Percentiles rank a stretch among this genome's conserved stretches.
Evolutionary conservation across 2,797 vertebrate species (phyloP).

Genomic region (Myripristis murdjan): DNA sequence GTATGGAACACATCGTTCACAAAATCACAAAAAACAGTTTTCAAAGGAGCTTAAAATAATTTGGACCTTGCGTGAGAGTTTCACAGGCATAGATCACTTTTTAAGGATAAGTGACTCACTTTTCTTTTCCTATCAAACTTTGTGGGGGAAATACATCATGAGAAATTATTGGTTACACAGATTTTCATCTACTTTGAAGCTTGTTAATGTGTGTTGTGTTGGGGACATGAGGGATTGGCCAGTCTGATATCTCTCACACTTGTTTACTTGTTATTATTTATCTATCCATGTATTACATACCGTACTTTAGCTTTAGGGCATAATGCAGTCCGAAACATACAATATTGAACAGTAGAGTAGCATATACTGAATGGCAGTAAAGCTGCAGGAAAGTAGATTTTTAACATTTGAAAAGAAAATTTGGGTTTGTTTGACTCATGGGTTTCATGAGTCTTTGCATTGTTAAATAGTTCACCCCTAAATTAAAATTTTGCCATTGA

Average conservation of each 20-base stretch:
- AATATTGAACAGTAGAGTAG: conserved; percentile 7
- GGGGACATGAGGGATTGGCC: conserved; percentile 40
- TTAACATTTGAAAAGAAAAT: conserved; percentile 6
- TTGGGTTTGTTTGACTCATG: conserved; percentile 6
- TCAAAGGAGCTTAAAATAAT: background rate
- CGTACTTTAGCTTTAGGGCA: conserved; percentile 6
- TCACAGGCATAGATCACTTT: conserved; percentile 29
- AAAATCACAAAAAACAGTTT: conserved; percentile 12
- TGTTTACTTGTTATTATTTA: conserved; percentile 56
- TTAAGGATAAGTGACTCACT: conserved; percentile 32
- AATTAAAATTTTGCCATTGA: too few relatives aligned
- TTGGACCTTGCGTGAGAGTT: conserved; percentile 20
- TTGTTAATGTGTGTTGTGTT: conserved; percentile 17
- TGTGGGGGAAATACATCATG: conserved; percentile 13
- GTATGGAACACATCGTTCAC: conserved; percentile 4
- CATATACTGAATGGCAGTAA: conserved; percentile 26
- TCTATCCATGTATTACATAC: conserved; percentile 43
- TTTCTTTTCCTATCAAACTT: conserved; percentile 47
- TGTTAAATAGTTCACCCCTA: too few relatives aligned
- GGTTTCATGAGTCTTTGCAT: too few relatives aligned
- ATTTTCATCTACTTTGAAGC: conserved; percentile 42
- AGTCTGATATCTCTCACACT: conserved; percentile 42
- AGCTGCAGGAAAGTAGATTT: conserved; percentile 18
- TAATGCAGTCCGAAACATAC: conserved; percentile 11
- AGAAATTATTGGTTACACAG: conserved; percentile 31